Percentiles rank a stretch among this genome's conserved stretches.
phyloP scores from a whole-genome alignment of 2,888 invertebrate species.

The Ypsolopha sequella region DNA sequence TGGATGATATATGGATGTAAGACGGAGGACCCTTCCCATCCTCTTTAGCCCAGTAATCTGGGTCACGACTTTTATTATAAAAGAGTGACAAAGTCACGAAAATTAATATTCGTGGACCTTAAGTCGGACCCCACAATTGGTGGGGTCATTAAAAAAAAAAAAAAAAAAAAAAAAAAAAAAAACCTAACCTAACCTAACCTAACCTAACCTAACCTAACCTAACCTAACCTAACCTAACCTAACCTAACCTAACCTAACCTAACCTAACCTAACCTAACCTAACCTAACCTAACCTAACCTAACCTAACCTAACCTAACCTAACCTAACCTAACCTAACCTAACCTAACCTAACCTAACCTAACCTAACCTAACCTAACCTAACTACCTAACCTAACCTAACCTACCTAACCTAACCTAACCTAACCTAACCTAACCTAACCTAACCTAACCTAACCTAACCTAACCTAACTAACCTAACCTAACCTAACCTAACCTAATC shows the following conservation, averaged over 20 bases:
- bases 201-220: conserved; percentile 3
- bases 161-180: no score
- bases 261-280: conserved; percentile 5
- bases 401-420: conserved; percentile 6
- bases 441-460: conserved; percentile 5
- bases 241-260: conserved; percentile 5
- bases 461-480: conserved; percentile 7
- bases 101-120: no score
- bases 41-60: no score
- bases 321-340: conserved; percentile 5
- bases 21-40: no score
- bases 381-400: conserved; percentile 8
- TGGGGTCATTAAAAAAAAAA: no score
- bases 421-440: conserved; percentile 5
- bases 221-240: conserved; percentile 5
- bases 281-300: conserved; percentile 5
- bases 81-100: no score
- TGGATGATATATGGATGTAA: no score
- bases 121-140: no score
- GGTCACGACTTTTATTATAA: no score
- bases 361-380: conserved; percentile 5
- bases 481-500: conserved; percentile 9
- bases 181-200: conserved; percentile 5
- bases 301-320: conserved; percentile 5
- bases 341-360: conserved; percentile 5